Percentiles rank a stretch among this genome's conserved stretches.
phyloP scores from a whole-genome alignment of 2,113 vertebrate species.

The Picathartes gymnocephalus region DNA sequence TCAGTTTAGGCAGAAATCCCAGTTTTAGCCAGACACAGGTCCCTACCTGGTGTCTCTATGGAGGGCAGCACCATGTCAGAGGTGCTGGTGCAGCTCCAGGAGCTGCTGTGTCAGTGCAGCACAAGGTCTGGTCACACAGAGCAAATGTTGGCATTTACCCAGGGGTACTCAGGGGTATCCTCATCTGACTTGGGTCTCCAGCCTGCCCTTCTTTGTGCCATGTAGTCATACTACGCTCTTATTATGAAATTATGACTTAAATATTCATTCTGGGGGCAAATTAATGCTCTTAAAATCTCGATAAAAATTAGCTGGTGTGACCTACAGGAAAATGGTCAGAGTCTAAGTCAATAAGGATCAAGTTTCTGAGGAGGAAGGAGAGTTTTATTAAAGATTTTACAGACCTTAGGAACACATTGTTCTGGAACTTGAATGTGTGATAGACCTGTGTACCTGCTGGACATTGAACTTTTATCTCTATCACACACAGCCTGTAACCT shows the following conservation, averaged over 20 bases:
- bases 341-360: background rate
- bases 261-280: background rate
- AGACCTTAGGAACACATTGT: background rate
- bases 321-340: background rate
- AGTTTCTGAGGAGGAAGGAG: constrained; percentile 9
- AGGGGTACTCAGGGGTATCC: background rate
- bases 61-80: accelerated
- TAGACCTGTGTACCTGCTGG: background rate
- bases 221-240: background rate
- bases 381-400: constrained; percentile 8
- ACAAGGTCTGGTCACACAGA: background rate
- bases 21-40: background rate
- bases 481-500: background rate
- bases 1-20: background rate
- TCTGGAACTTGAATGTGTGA: background rate
- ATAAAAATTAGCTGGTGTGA: background rate
- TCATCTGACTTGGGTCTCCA: background rate
- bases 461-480: background rate
- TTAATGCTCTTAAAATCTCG: background rate
- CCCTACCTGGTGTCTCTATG: background rate
- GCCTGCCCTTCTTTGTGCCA: background rate
- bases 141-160: background rate
- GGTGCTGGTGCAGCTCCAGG: background rate
- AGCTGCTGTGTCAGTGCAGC: background rate
- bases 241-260: background rate